These are phyloP conservation scores for Platysternon megacephalum DNA, from an alignment of 2,113 vertebrate species.

Conservation along the genomic window DNA sequence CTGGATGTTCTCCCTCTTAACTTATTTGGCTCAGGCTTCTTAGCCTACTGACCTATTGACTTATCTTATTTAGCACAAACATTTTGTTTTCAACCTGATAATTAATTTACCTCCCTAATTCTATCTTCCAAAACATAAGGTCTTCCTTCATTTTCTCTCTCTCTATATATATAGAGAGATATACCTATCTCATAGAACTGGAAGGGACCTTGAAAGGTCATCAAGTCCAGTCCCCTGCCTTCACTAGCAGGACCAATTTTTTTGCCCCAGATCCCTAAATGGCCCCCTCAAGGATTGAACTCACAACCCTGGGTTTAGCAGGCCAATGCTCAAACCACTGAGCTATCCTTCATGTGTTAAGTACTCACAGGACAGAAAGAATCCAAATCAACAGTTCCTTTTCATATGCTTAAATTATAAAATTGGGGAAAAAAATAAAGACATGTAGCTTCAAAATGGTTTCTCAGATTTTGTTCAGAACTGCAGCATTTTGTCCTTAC, in stretches of 20 bases:
- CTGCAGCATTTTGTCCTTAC: background rate
- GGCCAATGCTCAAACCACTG: too few species aligned
- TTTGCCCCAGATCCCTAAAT: too few species aligned
- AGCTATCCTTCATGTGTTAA: background rate
- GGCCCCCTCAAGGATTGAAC: too few species aligned
- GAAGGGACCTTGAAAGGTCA: too few species aligned
- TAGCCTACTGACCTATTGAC: background rate
- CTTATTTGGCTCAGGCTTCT: background rate
- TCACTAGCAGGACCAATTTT: too few species aligned
- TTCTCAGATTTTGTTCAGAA: accelerated
- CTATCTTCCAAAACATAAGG: background rate
- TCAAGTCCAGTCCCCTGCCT: too few species aligned
- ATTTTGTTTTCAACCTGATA: background rate
- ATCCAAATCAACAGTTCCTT: slow-evolving; percentile 6
- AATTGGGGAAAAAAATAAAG: background rate
- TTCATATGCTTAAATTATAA: background rate
- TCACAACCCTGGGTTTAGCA: too few species aligned
- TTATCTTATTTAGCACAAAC: background rate
- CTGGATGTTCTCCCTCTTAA: background rate
- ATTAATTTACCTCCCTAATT: background rate
- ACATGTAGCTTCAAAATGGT: background rate
- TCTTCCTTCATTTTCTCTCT: too few species aligned
- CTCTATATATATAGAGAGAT: too few species aligned
- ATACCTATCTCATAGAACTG: too few species aligned
- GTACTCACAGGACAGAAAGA: background rate